phyloP scores from a whole-genome alignment of 2,888 invertebrate genomes.

The Dexiosoma caninum region DNA sequence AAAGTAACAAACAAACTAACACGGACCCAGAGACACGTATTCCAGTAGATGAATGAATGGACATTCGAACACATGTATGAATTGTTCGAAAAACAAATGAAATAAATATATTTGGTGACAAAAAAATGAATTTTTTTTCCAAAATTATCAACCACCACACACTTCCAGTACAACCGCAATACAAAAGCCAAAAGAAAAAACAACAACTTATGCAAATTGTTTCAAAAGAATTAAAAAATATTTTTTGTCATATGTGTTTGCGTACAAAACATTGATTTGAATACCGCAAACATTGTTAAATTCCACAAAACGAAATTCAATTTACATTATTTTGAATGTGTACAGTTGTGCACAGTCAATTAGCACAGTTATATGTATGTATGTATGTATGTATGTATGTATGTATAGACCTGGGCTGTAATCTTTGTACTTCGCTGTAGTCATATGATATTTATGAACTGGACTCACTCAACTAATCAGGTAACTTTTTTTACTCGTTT shows the following conservation, averaged over 20 bases:
- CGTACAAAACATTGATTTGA: conserved; percentile 44
- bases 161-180: conserved; percentile 9
- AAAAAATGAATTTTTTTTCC: not conserved
- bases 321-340: not conserved
- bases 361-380: too few relatives aligned
- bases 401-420: too few relatives aligned
- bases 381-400: too few relatives aligned
- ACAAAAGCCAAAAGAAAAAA: not conserved
- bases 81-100: not conserved
- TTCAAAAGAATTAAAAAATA: conserved; percentile 70
- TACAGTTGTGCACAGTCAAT: not conserved
- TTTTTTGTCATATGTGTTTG: conserved; percentile 30
- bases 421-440: too few relatives aligned
- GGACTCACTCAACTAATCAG: too few relatives aligned
- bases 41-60: conserved; percentile 25
- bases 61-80: conserved; percentile 11
- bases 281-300: conserved; percentile 47
- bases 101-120: too few relatives aligned
- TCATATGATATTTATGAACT: too few relatives aligned
- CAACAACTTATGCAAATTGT: conserved; percentile 72
- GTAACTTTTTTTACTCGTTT: too few relatives aligned
- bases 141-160: conserved; percentile 42
- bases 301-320: conserved; percentile 1
- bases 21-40: not conserved
- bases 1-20: not conserved